Percentiles rank a stretch among this genome's conserved stretches.
Evolutionary conservation across 2,888 invertebrate genomes (phyloP).

Genomic region (Nowickia ferox): DNA sequence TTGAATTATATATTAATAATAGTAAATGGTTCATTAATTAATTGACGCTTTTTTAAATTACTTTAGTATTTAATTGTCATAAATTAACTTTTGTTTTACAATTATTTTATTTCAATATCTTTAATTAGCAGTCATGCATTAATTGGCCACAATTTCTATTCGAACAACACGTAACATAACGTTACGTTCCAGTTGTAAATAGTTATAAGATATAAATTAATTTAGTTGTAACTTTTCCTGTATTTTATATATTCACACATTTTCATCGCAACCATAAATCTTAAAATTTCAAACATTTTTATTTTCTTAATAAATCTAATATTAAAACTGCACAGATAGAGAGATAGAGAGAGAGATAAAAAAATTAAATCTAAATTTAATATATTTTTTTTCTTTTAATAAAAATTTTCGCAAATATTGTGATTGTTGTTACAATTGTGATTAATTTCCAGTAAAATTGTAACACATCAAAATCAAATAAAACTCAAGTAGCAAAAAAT

Average conservation of each 20-base stretch:
- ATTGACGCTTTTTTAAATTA: constrained; percentile 6
- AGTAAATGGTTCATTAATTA: constrained; percentile 16
- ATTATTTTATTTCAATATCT: constrained; percentile 26
- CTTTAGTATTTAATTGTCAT: constrained; percentile 25
- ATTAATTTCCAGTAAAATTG: constrained; percentile 69
- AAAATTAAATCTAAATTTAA: constrained; percentile 40
- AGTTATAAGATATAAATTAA: constrained; percentile 43
- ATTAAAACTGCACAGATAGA: not conserved
- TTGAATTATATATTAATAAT: not conserved
- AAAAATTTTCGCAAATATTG: constrained; percentile 54
- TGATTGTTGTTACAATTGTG: constrained; percentile 68
- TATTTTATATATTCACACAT: constrained; percentile 3
- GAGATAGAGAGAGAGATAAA: constrained; percentile 19
- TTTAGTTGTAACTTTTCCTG: constrained; percentile 19
- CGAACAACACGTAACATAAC: constrained; percentile 36
- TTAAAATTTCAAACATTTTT: constrained; percentile 55
- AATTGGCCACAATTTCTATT: constrained; percentile 16
- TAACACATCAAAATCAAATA: constrained; percentile 54
- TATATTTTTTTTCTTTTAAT: not conserved
- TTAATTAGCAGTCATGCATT: constrained; percentile 37
- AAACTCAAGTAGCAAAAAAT: constrained; percentile 15
- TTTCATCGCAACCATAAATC: constrained; percentile 63
- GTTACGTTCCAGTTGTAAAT: constrained; percentile 48
- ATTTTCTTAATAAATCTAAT: constrained; percentile 38
- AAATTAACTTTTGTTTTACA: constrained; percentile 20